These are phyloP conservation scores for Pseudomyrmex pallidus DNA, from an alignment of 1,140 invertebrate genomes.

Conservation along the genomic window DNA sequence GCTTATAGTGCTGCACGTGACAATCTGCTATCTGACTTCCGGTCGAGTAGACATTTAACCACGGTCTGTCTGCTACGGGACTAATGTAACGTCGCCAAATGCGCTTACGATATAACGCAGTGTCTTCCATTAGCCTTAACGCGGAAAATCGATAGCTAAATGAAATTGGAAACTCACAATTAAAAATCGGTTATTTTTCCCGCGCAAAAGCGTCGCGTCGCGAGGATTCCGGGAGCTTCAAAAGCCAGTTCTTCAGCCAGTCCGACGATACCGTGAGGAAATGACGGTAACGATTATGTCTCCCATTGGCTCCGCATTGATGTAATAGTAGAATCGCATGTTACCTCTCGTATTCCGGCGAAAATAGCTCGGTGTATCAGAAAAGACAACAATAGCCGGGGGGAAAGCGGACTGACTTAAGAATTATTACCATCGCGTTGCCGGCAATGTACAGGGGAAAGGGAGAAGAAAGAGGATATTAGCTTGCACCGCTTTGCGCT, in stretches of 20 bases:
- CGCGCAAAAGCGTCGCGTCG: not conserved
- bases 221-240: not conserved
- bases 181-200: slow-evolving; percentile 36
- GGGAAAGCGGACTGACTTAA: slow-evolving; percentile 8
- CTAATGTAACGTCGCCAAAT: slow-evolving; percentile 72
- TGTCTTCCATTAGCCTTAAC: slow-evolving; percentile 49
- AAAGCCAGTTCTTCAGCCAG: slow-evolving; percentile 45
- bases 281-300: slow-evolving; percentile 56
- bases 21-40: slow-evolving; percentile 77
- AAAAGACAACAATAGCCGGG: slow-evolving; percentile 45
- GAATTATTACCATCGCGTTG: slow-evolving; percentile 42
- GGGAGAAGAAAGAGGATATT: slow-evolving; percentile 7
- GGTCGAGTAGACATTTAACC: slow-evolving; percentile 73
- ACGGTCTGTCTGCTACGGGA: slow-evolving; percentile 74
- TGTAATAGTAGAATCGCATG: slow-evolving; percentile 60
- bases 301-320: slow-evolving; percentile 40
- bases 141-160: slow-evolving; percentile 60
- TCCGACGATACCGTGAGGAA: slow-evolving; percentile 29
- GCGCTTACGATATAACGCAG: slow-evolving; percentile 64
- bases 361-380: slow-evolving; percentile 43
- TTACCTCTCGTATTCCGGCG: slow-evolving; percentile 33
- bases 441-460: slow-evolving; percentile 10
- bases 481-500: not conserved
- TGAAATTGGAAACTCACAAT: slow-evolving; percentile 61
- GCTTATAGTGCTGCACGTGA: slow-evolving; percentile 63